These are phyloP conservation scores for Mormyrus proboscirostris DNA, from an alignment of 2,797 vertebrate genomes.

Conservation along the genomic window DNA sequence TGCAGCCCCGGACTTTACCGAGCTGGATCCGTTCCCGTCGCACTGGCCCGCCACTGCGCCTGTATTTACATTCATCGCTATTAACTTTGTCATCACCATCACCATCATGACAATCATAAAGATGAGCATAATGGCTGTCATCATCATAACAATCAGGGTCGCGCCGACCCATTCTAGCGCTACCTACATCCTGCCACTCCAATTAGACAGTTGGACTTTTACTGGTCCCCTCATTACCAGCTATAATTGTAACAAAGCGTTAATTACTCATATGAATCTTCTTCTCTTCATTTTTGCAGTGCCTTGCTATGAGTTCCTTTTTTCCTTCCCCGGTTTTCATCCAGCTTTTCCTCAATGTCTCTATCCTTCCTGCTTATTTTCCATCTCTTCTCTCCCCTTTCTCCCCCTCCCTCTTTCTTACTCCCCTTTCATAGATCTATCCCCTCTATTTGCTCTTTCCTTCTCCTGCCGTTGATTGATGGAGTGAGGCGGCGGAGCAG, in stretches of 20 bases:
- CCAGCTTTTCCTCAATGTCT: conserved; percentile 35
- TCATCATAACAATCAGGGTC: conserved; percentile 47
- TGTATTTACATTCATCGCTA: conserved; percentile 42
- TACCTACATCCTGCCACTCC: conserved; percentile 39
- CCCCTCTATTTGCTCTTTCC: conserved; percentile 14
- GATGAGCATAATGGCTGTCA: conserved; percentile 31
- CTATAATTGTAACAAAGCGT: conserved; percentile 47
- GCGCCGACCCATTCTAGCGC: conserved; percentile 41
- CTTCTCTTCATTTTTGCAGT: background rate
- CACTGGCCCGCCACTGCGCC: conserved; percentile 44
- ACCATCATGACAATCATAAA: conserved; percentile 29
- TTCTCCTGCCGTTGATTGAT: conserved; percentile 64
- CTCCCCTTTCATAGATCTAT: conserved; percentile 30
- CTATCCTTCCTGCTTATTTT: conserved; percentile 40
- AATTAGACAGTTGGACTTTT: conserved; percentile 45
- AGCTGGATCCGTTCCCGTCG: conserved; percentile 40
- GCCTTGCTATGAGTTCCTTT: background rate
- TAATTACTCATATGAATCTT: conserved; percentile 45
- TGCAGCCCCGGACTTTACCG: conserved; percentile 11
- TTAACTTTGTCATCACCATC: conserved; percentile 51
- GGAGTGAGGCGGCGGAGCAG: conserved; percentile 66
- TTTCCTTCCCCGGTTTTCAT: conserved; percentile 31
- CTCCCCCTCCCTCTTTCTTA: conserved; percentile 23
- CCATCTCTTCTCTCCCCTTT: conserved; percentile 47
- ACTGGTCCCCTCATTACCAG: conserved; percentile 35